Base-by-base conservation (phyloP, 2,888 invertebrate species). In the Mesoligia furuncula region DNA sequence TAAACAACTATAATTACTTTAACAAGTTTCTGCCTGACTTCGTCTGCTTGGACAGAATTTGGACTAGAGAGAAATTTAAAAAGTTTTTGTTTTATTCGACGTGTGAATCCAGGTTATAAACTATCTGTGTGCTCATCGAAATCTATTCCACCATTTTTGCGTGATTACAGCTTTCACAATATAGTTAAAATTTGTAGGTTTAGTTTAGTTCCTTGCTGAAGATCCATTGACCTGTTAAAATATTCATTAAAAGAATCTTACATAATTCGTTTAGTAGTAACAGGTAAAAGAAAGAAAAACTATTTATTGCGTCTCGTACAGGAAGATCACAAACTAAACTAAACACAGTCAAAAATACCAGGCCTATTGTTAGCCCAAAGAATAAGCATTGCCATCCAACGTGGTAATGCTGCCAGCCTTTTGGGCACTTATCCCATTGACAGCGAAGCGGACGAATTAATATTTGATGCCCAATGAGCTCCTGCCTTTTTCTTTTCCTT, bases 221-320 rank as follows among this genome's bases (percentile, higher is more conserved):
- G 6, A 59, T 27, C 27, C 57, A 80, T 82, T 64, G 62, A 68
- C 13, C 24, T 45, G 11, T n/a, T 81, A 75, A 75, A 80, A 82
- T 82, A 82, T 82, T 75, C 68, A 80, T 82, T 69, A 51, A 57
- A 81, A 51, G 67, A 17, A 24, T 48, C 75, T 68, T 74, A 67
- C 62, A 81, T 79, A 74, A 81, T 74, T 48, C n/a, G 31, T 59
- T 80, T 82, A 27, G 73, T 24, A 17, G 62, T 61, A 45, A 59
- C 36, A 42, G 27, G 42, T 54, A 11, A 42, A 42, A 2, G 42
- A 42, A 42, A 42, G 11, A 42, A 42, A 42, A 42, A 42, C 11
- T 42, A 42, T 11, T 42, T 42, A 42, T 42, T 42, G 9, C 9
- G 11, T 11, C 42, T 42, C 11, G 11, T 11, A 2, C 42, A 11